Evolutionary conservation across 2,888 invertebrate genomes (phyloP).

Genomic region (Acanthopleura granulata): DNA sequence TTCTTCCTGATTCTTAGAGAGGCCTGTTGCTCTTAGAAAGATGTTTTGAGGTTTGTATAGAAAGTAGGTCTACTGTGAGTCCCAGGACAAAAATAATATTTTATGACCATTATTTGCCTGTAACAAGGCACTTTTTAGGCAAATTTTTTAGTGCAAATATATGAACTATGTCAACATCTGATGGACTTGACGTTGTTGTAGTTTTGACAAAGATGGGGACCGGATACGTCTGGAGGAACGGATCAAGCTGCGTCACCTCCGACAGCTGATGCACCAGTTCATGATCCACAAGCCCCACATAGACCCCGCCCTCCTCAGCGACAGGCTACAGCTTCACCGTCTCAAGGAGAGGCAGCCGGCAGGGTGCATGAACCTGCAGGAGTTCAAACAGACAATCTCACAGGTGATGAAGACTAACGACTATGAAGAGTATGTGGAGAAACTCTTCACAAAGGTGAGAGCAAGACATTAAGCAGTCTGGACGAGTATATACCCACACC

Average conservation of each 20-base stretch:
- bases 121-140: too few relatives aligned
- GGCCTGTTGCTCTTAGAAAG: too few relatives aligned
- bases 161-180: too few relatives aligned
- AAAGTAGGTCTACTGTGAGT: too few relatives aligned
- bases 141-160: too few relatives aligned
- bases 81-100: too few relatives aligned
- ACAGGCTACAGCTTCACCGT: neutral
- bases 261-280: constrained; percentile 63
- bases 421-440: constrained; percentile 66
- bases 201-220: constrained; percentile 54
- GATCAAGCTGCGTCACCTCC: constrained; percentile 64
- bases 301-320: neutral
- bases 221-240: constrained; percentile 64
- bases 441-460: constrained; percentile 65
- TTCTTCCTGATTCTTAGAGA: too few relatives aligned
- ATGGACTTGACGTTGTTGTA: constrained; percentile 31
- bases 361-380: constrained; percentile 62
- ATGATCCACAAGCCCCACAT: constrained; percentile 48
- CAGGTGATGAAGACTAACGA: constrained; percentile 61
- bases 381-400: constrained; percentile 64
- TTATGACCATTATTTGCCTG: too few relatives aligned
- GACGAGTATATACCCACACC: too few relatives aligned
- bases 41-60: too few relatives aligned
- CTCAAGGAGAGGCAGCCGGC: constrained; percentile 31
- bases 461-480: too few relatives aligned